A percentile compares a stretch with the other conserved stretches of the same genome.
Conservation (phyloP, 1,140 invertebrate species). For the Drosophila orena region DNA sequence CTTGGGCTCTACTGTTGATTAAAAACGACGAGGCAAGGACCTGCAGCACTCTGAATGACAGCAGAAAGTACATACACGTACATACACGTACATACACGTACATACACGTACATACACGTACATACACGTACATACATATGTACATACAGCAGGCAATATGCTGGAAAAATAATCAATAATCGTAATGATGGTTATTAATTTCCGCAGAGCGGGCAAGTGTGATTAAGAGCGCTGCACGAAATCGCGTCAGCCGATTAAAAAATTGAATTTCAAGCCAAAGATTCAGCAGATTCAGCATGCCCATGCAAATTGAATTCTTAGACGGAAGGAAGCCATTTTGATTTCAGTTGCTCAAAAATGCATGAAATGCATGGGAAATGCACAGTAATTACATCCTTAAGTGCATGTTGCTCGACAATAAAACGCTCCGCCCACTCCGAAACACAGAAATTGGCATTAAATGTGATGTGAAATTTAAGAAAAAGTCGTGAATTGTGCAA, state of each 20-base stretch:
- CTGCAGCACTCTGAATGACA: too few species aligned
- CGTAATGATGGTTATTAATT: too few species aligned
- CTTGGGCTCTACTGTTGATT: background rate
- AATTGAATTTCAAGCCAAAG: background rate
- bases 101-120: too few species aligned
- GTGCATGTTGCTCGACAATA: background rate
- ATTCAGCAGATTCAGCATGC: background rate
- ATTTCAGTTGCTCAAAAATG: conserved; percentile 1
- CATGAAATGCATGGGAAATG: conserved; percentile 1
- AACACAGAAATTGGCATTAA: background rate
- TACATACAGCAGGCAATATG: too few species aligned
- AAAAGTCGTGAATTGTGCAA: background rate
- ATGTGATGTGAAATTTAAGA: background rate
- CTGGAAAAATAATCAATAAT: too few species aligned
- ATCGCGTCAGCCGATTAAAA: too few species aligned
- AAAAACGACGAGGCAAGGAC: background rate
- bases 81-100: too few species aligned
- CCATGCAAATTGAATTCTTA: background rate
- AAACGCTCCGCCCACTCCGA: background rate
- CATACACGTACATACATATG: too few species aligned
- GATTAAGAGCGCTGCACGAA: too few species aligned
- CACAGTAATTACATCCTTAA: conserved; percentile 2
- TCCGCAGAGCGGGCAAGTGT: too few species aligned
- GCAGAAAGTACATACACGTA: too few species aligned
- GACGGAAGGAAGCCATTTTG: background rate